These are phyloP conservation scores for Holocentrus rufus DNA, from an alignment of 2,797 vertebrate species.

Conservation along the genomic window DNA sequence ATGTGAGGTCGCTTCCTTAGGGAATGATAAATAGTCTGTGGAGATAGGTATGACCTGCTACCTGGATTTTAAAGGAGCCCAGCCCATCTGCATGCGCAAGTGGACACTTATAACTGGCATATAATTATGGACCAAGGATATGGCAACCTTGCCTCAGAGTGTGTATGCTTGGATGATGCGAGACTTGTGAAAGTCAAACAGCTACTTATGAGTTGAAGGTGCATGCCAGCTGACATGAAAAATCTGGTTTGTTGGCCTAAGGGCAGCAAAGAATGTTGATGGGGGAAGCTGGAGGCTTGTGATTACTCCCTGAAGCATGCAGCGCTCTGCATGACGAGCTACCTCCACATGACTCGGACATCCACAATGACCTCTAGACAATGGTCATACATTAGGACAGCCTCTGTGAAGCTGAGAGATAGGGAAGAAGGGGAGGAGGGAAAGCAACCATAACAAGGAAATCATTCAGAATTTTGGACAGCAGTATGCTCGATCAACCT, in stretches of 20 bases:
- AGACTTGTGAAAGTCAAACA: slow-evolving; percentile 89
- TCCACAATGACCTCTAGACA: slow-evolving; percentile 81
- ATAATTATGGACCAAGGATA: slow-evolving; percentile 84
- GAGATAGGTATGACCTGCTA: slow-evolving; percentile 69
- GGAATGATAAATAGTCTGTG: slow-evolving; percentile 68
- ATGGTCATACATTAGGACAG: slow-evolving; percentile 67
- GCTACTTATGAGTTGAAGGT: slow-evolving; percentile 85
- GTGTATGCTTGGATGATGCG: slow-evolving; percentile 76
- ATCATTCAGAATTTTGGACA: slow-evolving; percentile 55
- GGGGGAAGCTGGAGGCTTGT: slow-evolving; percentile 75
- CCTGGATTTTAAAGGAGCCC: slow-evolving; percentile 73
- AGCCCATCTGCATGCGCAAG: slow-evolving; percentile 83
- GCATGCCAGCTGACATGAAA: slow-evolving; percentile 85
- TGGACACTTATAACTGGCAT: slow-evolving; percentile 84
- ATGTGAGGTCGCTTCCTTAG: slow-evolving; percentile 59
- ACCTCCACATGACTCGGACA: slow-evolving; percentile 76
- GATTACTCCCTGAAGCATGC: slow-evolving; percentile 81
- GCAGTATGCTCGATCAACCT: slow-evolving; percentile 45
- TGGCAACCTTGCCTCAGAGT: slow-evolving; percentile 84
- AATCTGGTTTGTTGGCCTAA: slow-evolving; percentile 85
- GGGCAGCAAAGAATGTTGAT: slow-evolving; percentile 81
- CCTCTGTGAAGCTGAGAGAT: slow-evolving; percentile 54
- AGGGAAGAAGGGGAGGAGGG: slow-evolving; percentile 39
- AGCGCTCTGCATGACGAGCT: slow-evolving; percentile 74
- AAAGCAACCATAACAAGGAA: slow-evolving; percentile 47